Conservation (phyloP, 2,888 invertebrate genomes). For the Torymus auratus region DNA sequence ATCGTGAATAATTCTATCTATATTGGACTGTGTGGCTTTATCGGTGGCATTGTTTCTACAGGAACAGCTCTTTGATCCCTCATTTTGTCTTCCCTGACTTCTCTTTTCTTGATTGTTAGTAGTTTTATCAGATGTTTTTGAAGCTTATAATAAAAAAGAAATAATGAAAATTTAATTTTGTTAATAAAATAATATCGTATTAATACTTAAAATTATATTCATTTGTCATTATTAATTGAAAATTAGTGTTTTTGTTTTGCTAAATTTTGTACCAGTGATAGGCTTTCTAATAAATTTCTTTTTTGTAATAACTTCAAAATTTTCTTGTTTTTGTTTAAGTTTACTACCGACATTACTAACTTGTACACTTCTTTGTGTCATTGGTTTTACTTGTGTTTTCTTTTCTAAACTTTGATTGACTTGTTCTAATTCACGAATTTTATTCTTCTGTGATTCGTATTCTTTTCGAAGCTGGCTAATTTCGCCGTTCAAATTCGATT, state of each 20-base stretch:
- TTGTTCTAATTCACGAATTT: constrained; percentile 28
- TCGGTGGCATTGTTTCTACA: not conserved
- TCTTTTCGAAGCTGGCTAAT: constrained; percentile 76
- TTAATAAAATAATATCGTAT: constrained; percentile 1
- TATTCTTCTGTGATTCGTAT: constrained; percentile 65
- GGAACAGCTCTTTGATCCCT: not conserved
- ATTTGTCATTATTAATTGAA: no score
- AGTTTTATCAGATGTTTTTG: constrained; percentile 31
- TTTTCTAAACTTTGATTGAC: constrained; percentile 26
- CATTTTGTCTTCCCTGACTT: constrained; percentile 3
- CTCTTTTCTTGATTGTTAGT: constrained; percentile 15
- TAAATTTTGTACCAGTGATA: constrained; percentile 25
- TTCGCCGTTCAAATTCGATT: constrained; percentile 78
- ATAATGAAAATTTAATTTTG: not conserved
- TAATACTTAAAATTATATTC: constrained; percentile 8
- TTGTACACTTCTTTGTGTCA: constrained; percentile 14
- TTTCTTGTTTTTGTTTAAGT: constrained; percentile 43
- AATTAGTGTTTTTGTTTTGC: not conserved
- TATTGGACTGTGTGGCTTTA: constrained; percentile 25
- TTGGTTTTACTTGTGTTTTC: constrained; percentile 11
- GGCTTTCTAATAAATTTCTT: constrained; percentile 27
- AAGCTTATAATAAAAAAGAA: constrained; percentile 36
- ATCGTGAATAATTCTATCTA: constrained; percentile 56
- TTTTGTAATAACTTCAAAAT: constrained; percentile 37
- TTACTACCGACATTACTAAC: not conserved